Base-by-base conservation (phyloP, 2,888 invertebrate species). In the Azorinus chamasolen region DNA sequence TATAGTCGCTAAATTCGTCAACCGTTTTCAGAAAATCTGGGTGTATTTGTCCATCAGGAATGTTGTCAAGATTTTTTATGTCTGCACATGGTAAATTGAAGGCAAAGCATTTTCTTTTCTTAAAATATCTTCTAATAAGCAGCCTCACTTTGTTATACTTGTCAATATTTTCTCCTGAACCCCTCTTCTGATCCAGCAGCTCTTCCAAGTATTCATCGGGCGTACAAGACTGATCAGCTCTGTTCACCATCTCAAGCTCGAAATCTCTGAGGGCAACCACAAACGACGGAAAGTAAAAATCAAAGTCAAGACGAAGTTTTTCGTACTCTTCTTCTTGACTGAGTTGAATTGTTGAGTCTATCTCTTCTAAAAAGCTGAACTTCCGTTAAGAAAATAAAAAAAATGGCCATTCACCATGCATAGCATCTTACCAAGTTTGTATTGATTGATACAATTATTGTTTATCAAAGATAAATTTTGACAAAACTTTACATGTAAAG, bases 351-450 rank as follows among this genome's bases (percentile, higher is more conserved):
- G n/a, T 55, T 3, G 32, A 37, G n/a, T 55, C 55, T 14, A 55
- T 55, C 5, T 37, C 37, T 55, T 55, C 20, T 20, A 55, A 39
- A n/a, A 55, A 55, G n/a, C 55, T 55, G 53, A 24, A 53, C 24
- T n/a, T 16, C 20, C 5, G 16, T 46, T 46, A 18, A 4, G 5
- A 18, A 5, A 6, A 46, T 46, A n/a, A n/a, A n/a, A n/a, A n/a
- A n/a, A n/a, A n/a, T n/a, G n/a, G n/a, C n/a, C n/a, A n/a, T n/a
- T n/a, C n/a, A n/a, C n/a, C n/a, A n/a, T n/a, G n/a, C n/a, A n/a
- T n/a, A n/a, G n/a, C n/a, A n/a, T n/a, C n/a, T n/a, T n/a, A n/a
- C n/a, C n/a, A n/a, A n/a, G n/a, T n/a, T n/a, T n/a, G n/a, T n/a
- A n/a, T n/a, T n/a, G n/a, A n/a, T n/a, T n/a, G n/a, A n/a, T n/a